A percentile compares a stretch with the other conserved stretches of the same genome.
phyloP scores from a whole-genome alignment of 64 coral and sea anemone species.

The Dendrophyllia cribrosa region DNA sequence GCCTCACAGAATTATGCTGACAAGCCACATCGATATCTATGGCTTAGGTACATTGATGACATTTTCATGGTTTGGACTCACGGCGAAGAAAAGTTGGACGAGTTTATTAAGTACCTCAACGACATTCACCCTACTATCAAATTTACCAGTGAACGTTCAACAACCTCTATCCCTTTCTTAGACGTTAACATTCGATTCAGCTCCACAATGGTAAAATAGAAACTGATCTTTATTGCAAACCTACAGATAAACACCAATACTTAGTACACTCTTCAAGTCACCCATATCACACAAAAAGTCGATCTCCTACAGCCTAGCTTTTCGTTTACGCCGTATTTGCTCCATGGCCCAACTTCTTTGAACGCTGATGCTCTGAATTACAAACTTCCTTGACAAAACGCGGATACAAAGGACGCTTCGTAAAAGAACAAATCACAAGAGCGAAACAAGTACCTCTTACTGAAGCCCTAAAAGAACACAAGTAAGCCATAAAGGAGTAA shows the following conservation, averaged over 20 bases:
- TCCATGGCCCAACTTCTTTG: constrained; percentile 23
- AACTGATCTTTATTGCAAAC: constrained; percentile 59
- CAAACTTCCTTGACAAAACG: constrained; percentile 2
- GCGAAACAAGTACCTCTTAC: neutral
- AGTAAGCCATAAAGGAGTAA: neutral
- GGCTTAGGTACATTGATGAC: constrained; percentile 22
- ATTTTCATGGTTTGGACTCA: constrained; percentile 17
- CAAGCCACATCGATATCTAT: neutral
- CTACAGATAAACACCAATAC: constrained; percentile 60
- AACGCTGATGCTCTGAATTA: neutral
- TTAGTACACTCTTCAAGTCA: constrained; percentile 24
- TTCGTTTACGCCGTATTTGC: constrained; percentile 56
- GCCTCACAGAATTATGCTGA: neutral
- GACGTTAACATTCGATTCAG: constrained; percentile 5
- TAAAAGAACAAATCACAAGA: neutral
- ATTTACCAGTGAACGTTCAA: constrained; percentile 27
- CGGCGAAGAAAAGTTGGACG: constrained; percentile 7
- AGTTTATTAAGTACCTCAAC: constrained; percentile 32
- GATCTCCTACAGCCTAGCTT: constrained; percentile 28
- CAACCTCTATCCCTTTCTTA: constrained; percentile 32
- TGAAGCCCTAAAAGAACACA: neutral
- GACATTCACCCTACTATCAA: constrained; percentile 50
- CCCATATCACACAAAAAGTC: constrained; percentile 49
- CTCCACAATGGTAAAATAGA: constrained; percentile 35
- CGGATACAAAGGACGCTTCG: constrained; percentile 33